Conservation (phyloP, 2,888 invertebrate genomes). For the Amphipoea lucens region DNA sequence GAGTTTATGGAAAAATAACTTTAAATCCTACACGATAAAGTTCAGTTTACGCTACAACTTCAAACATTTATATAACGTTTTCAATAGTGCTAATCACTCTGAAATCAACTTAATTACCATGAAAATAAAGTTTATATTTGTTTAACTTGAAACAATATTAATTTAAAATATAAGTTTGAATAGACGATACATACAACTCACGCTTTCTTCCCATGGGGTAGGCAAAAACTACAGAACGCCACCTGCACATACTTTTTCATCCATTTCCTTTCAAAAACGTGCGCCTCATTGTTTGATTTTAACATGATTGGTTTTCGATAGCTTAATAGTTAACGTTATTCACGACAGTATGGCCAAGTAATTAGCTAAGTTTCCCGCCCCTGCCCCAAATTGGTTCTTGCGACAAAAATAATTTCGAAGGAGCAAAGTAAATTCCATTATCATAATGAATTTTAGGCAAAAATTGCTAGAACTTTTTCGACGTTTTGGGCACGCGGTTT, state of each 20-base stretch:
- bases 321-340: not conserved
- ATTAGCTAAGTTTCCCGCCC: slow-evolving; percentile 26
- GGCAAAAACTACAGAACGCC: not conserved
- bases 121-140: no score
- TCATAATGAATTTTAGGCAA: slow-evolving; percentile 22
- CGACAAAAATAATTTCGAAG: slow-evolving; percentile 17
- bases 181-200: not conserved
- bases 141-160: no score
- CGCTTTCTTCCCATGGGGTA: not conserved
- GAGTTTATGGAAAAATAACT: no score
- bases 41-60: no score
- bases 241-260: not conserved
- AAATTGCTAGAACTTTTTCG: slow-evolving; percentile 23
- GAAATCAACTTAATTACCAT: no score
- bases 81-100: no score
- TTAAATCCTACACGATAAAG: no score
- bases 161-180: no score
- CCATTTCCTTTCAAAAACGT: not conserved
- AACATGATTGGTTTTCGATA: not conserved
- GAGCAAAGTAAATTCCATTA: slow-evolving; percentile 35
- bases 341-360: not conserved
- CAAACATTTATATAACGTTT: no score
- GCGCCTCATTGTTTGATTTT: not conserved
- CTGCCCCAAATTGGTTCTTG: slow-evolving; percentile 1
- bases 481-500: not conserved